Conservation (phyloP, 2,113 vertebrate genomes). For the Nesogale talazaci region DNA sequence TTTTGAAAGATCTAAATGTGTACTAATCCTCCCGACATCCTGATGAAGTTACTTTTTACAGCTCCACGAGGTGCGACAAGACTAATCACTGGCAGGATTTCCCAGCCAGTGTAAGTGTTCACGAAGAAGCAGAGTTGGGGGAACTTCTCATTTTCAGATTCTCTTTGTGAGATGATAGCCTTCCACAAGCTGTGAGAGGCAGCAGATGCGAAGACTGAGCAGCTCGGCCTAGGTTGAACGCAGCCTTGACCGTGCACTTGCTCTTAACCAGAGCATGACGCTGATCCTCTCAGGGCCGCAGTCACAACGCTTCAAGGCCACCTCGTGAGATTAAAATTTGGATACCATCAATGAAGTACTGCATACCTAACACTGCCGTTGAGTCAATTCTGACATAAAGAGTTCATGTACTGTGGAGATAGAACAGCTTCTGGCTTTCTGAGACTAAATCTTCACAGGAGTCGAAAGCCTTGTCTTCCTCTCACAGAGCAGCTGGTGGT, state of each 20-base stretch:
- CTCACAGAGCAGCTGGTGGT: too few species aligned
- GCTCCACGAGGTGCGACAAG: too few species aligned
- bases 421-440: too few species aligned
- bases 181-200: neutral
- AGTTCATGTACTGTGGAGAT: too few species aligned
- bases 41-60: too few species aligned
- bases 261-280: neutral
- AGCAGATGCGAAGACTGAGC: neutral
- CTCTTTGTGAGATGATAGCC: neutral
- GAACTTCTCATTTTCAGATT: neutral
- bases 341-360: neutral
- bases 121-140: neutral
- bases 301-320: neutral
- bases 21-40: too few species aligned
- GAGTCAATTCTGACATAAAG: too few species aligned
- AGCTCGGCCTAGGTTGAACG: neutral
- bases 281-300: neutral
- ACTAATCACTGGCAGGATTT: neutral
- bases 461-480: too few species aligned
- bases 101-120: neutral
- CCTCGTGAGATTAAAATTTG: neutral
- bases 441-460: too few species aligned
- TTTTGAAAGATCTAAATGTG: too few species aligned
- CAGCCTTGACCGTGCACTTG: neutral
- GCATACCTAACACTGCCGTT: too few species aligned